A percentile compares a stretch with the other conserved stretches of the same genome.
Conservation (phyloP, 2,888 invertebrate species). For the Bimastos eiseni region DNA sequence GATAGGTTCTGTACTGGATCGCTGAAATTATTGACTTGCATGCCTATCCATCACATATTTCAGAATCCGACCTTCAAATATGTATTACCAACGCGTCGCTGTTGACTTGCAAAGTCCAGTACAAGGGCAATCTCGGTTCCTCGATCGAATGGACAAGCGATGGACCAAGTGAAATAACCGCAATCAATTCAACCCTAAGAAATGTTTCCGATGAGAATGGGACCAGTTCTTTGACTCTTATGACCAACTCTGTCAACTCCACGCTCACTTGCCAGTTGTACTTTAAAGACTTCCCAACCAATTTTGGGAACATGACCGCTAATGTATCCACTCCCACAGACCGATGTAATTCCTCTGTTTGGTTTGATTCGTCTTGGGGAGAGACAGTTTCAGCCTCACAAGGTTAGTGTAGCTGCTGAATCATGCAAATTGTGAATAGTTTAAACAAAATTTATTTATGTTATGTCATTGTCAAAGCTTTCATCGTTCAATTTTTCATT, state of each 20-base stretch:
- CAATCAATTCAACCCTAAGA: not conserved
- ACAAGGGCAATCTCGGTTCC: not conserved
- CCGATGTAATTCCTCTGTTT: not conserved
- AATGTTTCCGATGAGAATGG: not conserved
- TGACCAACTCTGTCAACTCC: not conserved
- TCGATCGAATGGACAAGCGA: not conserved
- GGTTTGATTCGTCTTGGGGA: not conserved
- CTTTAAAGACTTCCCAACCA: not conserved
- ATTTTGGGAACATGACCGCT: not conserved
- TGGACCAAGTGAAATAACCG: not conserved
- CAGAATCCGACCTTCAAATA: not conserved
- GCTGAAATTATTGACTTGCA: too few relatives aligned
- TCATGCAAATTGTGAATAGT: too few relatives aligned
- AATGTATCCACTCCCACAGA: not conserved
- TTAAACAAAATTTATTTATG: too few relatives aligned
- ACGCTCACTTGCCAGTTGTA: not conserved
- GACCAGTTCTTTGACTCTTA: not conserved
- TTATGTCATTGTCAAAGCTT: too few relatives aligned
- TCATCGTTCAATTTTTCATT: too few relatives aligned
- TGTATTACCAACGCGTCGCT: not conserved
- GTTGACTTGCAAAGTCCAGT: not conserved
- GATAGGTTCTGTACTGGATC: too few relatives aligned
- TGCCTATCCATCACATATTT: not conserved
- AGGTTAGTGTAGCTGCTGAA: too few relatives aligned
- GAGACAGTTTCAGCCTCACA: too few relatives aligned